Base-by-base conservation (phyloP, 1,140 invertebrate genomes). In the Tachypleus tridentatus region DNA sequence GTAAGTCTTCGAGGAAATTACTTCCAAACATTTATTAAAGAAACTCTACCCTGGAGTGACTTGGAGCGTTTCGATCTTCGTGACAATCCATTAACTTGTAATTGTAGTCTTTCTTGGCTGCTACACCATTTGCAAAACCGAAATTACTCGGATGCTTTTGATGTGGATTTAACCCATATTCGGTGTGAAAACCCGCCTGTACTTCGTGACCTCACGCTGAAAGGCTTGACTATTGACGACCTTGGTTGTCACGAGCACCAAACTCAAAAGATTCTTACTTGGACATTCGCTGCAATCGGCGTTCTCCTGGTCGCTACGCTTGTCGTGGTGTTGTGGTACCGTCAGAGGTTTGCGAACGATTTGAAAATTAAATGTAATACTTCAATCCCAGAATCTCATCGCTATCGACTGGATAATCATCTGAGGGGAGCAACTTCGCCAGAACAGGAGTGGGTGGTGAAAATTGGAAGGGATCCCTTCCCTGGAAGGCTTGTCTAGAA, bases 91-190 rank as follows among this genome's bases (percentile, higher is more conserved):
- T 81, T 93, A 58, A 80, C 85, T 62, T 94, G 91, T 76, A 93
- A 93, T 77, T 93, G 91, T 72, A 90, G 89, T 11, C 75, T 92
- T 60, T 80, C 87, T 57, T 93, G 89, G 89, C 77, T 93, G 4
- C 7, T 7, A n/a, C 7, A 54, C 53, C n/a, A 54, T 54, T 54
- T 8, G 7, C 7, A n/a, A 54, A 54, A 54, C 7, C n/a, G 7
- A 54, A 54, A 54, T 54, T 8, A 8, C 7, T 8, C 53, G 7
- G 7, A 54, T 54, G 7, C n/a, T n/a, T n/a, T 8, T 8, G 53
- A 54, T 54, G n/a, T n/a, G n/a, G 53, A 54, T n/a, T 54, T 54
- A 8, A 54, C 53, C 7, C 7, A 54, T n/a, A n/a, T 54, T 54
- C n/a, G 7, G 53, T 54, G 53, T 54, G 7, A 54, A 7, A n/a